Percentiles rank a stretch among this genome's conserved stretches.
Conservation (phyloP, 2,888 invertebrate genomes). For the Calameuta idolon region DNA sequence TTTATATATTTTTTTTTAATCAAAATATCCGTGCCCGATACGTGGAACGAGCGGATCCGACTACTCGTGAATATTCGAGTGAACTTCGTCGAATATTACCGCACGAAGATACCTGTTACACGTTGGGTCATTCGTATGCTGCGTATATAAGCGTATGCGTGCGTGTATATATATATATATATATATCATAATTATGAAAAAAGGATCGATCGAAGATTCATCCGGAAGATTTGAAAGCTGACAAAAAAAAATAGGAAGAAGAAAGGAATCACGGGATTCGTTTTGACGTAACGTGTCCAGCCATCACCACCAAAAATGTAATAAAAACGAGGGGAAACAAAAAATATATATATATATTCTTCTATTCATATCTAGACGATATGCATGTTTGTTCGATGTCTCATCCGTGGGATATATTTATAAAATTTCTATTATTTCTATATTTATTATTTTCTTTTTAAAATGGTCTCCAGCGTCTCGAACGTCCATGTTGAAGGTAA, state of each 20-base stretch:
- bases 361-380: conserved; percentile 13
- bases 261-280: not conserved
- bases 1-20: conserved; percentile 16
- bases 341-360: conserved; percentile 13
- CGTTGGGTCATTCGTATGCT: not conserved
- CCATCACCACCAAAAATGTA: conserved; percentile 53
- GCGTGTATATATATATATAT: not conserved
- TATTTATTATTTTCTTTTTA: not conserved
- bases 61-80: not conserved
- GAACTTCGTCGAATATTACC: not conserved
- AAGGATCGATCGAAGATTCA: not conserved
- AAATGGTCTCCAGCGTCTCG: not conserved
- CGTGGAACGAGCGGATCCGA: not conserved
- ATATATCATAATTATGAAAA: not conserved
- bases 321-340: conserved; percentile 21
- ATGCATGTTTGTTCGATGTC: conserved; percentile 36
- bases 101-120: not conserved
- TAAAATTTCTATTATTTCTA: not conserved
- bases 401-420: conserved; percentile 22
- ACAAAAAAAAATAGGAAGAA: not conserved
- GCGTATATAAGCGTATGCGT: not conserved
- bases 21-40: not conserved
- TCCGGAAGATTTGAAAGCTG: not conserved
- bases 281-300: conserved; percentile 27
- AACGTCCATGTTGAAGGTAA: not conserved